Conservation (phyloP, 2,888 invertebrate genomes). For the Drosophila pseudotakahashii region DNA sequence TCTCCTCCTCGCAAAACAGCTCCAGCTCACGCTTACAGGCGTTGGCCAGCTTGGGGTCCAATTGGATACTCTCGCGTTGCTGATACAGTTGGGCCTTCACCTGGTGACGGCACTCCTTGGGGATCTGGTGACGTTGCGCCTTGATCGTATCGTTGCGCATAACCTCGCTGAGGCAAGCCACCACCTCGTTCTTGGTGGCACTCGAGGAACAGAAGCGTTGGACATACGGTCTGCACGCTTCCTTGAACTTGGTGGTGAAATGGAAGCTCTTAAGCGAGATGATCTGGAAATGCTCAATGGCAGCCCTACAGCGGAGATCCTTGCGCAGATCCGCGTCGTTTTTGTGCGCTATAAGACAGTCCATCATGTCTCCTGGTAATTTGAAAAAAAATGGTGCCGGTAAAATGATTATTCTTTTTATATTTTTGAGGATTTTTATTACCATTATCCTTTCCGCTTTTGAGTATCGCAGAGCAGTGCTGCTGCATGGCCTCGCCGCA, state of each 20-base stretch:
- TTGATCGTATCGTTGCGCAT: conserved; percentile 94
- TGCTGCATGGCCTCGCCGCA: conserved; percentile 92
- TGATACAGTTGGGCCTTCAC: conserved; percentile 95
- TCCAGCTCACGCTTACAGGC: conserved; percentile 93
- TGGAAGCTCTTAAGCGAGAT: conserved; percentile 96
- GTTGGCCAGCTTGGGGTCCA: conserved; percentile 93
- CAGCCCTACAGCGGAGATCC: conserved; percentile 93
- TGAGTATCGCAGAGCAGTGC: conserved; percentile 89
- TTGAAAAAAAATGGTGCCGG: too few species aligned
- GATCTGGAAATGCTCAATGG: conserved; percentile 98
- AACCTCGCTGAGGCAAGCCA: conserved; percentile 90
- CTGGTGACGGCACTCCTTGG: conserved; percentile 95
- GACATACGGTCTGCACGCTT: conserved; percentile 94
- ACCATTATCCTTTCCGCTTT: conserved; percentile 90
- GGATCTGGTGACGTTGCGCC: conserved; percentile 90
- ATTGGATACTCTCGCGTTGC: conserved; percentile 93
- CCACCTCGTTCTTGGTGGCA: conserved; percentile 90
- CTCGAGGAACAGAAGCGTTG: conserved; percentile 88
- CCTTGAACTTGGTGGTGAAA: conserved; percentile 97
- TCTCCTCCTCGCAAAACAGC: conserved; percentile 88
- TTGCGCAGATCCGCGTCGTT: conserved; percentile 92
- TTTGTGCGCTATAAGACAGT: conserved; percentile 96
- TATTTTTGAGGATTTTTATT: background rate
- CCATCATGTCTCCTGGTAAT: conserved; percentile 91
- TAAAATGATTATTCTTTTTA: background rate